These are phyloP conservation scores for Lithodes maja DNA, from an alignment of 2,888 invertebrate species.

Conservation along the genomic window DNA sequence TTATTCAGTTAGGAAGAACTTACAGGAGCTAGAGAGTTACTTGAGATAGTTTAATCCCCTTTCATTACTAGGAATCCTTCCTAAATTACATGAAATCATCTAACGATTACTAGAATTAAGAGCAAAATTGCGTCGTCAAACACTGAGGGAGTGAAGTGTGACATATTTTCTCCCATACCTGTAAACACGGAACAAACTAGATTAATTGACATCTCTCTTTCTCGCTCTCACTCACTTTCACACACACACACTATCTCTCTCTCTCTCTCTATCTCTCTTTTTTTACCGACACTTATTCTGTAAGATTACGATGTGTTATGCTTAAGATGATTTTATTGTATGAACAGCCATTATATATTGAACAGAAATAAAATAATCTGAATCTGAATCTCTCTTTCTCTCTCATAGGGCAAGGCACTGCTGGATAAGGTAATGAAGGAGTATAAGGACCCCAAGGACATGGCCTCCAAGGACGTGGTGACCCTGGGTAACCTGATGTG, in stretches of 20 bases:
- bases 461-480: conserved; percentile 4
- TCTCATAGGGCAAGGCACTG: conserved; percentile 6
- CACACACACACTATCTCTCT: neutral
- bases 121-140: too few species aligned
- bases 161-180: too few species aligned
- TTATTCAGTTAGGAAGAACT: too few species aligned
- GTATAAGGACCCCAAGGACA: neutral
- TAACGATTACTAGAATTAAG: neutral
- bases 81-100: neutral
- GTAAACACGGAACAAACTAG: too few species aligned
- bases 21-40: too few species aligned
- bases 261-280: neutral
- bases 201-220: neutral
- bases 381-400: neutral
- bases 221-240: neutral
- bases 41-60: too few species aligned
- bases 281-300: neutral
- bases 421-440: neutral
- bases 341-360: too few species aligned
- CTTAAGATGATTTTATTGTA: neutral
- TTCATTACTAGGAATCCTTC: neutral
- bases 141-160: too few species aligned
- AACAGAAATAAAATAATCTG: too few species aligned
- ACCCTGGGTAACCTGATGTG: neutral
- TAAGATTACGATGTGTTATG: neutral